Percentiles rank a stretch among this genome's conserved stretches.
Conservation (phyloP, 2,113 vertebrate species). For the Limnothrissa miodon region DNA sequence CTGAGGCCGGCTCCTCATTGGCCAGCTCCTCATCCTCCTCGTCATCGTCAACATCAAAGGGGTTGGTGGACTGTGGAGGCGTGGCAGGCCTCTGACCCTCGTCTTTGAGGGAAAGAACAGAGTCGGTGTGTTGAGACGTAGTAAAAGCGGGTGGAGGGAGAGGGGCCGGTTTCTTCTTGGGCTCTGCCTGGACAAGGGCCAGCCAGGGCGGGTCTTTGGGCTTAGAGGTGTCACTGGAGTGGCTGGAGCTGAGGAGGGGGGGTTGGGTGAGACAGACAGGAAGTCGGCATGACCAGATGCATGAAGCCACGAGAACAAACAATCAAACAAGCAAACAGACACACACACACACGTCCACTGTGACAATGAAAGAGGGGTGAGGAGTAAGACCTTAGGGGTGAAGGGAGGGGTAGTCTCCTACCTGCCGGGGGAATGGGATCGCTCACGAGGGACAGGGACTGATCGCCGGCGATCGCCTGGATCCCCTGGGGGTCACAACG, state of each 20-base stretch:
- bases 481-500: slow-evolving; percentile 23
- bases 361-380: slow-evolving; percentile 22
- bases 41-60: slow-evolving; percentile 83
- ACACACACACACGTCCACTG: slow-evolving; percentile 29
- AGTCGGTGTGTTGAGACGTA: slow-evolving; percentile 55
- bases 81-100: slow-evolving; percentile 53
- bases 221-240: slow-evolving; percentile 67
- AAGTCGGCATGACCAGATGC: slow-evolving; percentile 45
- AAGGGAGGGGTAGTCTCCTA: slow-evolving; percentile 37
- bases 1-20: slow-evolving; percentile 38
- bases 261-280: slow-evolving; percentile 6
- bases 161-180: slow-evolving; percentile 88
- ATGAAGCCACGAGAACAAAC: slow-evolving; percentile 41
- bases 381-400: neutral
- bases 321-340: slow-evolving; percentile 33
- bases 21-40: slow-evolving; percentile 65
- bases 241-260: slow-evolving; percentile 45
- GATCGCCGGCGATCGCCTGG: slow-evolving; percentile 57
- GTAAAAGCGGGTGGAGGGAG: slow-evolving; percentile 64
- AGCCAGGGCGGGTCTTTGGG: slow-evolving; percentile 95
- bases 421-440: slow-evolving; percentile 72
- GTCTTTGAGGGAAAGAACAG: slow-evolving; percentile 63
- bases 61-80: slow-evolving; percentile 78
- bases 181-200: slow-evolving; percentile 84
- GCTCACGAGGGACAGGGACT: slow-evolving; percentile 59